Evolutionary conservation across 1,140 invertebrate species (phyloP).

Genomic region (Aphaenogaster floridana): DNA sequence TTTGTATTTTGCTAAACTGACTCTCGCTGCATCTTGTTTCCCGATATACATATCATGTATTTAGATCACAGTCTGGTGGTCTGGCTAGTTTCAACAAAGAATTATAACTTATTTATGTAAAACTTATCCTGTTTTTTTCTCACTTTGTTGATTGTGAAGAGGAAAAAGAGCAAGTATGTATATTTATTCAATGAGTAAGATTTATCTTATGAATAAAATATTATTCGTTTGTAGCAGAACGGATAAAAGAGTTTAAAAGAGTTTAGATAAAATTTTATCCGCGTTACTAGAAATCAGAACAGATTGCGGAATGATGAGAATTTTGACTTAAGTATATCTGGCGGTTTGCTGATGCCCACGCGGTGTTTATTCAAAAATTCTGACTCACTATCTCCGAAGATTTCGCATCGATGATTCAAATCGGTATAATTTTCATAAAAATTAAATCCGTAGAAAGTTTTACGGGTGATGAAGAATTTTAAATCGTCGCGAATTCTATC

Average conservation of each 20-base stretch:
- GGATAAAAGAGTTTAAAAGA: neutral
- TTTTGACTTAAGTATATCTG: neutral
- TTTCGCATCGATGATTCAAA: neutral
- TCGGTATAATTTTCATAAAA: neutral
- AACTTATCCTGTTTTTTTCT: neutral
- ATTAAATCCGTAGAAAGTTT: neutral
- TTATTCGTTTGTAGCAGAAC: neutral
- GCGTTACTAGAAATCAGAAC: neutral
- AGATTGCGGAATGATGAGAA: neutral
- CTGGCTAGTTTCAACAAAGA: neutral
- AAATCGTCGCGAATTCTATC: neutral
- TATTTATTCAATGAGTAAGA: slow-evolving; percentile 11
- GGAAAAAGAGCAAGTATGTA: neutral
- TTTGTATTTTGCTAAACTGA: neutral
- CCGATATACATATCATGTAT: neutral
- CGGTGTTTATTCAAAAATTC: slow-evolving; percentile 23
- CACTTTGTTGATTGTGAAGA: neutral
- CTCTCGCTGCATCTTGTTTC: neutral
- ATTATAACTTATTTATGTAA: slow-evolving; percentile 22
- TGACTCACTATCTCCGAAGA: neutral
- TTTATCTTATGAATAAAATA: slow-evolving; percentile 47
- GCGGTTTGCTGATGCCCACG: neutral
- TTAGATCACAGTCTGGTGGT: neutral
- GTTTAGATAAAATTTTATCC: neutral
- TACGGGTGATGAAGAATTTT: neutral